Base-by-base conservation (phyloP, 2,888 invertebrate genomes). In the Leptopterna dolabrata region DNA sequence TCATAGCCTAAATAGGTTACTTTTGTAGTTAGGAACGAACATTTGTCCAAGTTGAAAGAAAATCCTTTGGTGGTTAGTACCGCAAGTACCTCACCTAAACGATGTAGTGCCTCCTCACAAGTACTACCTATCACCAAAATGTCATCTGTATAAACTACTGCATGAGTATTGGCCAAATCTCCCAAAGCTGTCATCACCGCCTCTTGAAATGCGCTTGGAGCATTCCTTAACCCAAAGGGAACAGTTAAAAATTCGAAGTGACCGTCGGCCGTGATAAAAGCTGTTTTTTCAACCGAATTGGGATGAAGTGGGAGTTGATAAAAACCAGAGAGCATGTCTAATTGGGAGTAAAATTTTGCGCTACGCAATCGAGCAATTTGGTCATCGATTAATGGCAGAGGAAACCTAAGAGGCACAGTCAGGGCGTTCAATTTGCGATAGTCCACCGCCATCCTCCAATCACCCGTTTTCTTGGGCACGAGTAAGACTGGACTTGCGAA, bases 281-380 rank as follows among this genome's bases (percentile, higher is more conserved):
- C 55, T 4, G 80, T 27, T 80, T 80, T 80, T 27, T 80, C 80
- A 47, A 80, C 24, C 11, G 29, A 78, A 47, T 80, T 43, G 3
- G 80, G 80, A 47, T 80, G 80, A 3, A 80, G 80, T 4, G 80
- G 80, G n/a, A 80, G 47, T 47, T 80, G 80, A n/a, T 80, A 47
- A 27, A 80, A 80, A 45, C 9, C 41, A 41, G 41, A 19, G 78
- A 41, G 3, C 30, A n/a, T n/a, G n/a, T n/a, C n/a, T n/a, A n/a
- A n/a, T n/a, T n/a, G n/a, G n/a, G n/a, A n/a, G n/a, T n/a, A n/a
- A n/a, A n/a, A n/a, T n/a, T n/a, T n/a, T n/a, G n/a, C n/a, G n/a
- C n/a, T n/a, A n/a, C n/a, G n/a, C n/a, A n/a, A n/a, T n/a, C n/a
- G n/a, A n/a, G n/a, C n/a, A n/a, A n/a, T n/a, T n/a, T n/a, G n/a